Evolutionary conservation across 2,113 vertebrate species (phyloP).

Genomic region (Brachyhypopomus occidentalis): DNA sequence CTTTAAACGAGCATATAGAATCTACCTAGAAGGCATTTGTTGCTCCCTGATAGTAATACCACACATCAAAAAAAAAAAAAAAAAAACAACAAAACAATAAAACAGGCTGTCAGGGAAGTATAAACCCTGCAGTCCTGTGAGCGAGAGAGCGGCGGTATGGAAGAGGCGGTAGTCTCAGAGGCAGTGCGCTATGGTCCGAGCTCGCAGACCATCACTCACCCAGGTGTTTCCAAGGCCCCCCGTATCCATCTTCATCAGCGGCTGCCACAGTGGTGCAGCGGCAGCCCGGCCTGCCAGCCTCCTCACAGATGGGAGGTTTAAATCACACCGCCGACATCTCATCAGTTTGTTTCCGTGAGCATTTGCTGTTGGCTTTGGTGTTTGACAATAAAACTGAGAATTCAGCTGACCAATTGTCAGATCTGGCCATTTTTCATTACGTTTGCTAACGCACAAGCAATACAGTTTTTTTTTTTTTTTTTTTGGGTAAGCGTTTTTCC

Average conservation of each 20-base stretch:
- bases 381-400: too few species aligned
- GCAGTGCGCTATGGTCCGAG: background rate
- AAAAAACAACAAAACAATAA: too few species aligned
- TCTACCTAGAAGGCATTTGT: background rate
- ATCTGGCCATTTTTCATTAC: background rate
- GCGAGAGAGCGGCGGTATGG: background rate
- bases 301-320: background rate
- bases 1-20: too few species aligned
- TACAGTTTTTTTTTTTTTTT: too few species aligned
- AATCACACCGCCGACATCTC: background rate
- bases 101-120: background rate
- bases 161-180: slow-evolving; percentile 14
- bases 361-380: too few species aligned
- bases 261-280: slow-evolving; percentile 2
- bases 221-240: slow-evolving; percentile 17
- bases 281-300: background rate
- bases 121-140: background rate
- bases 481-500: too few species aligned
- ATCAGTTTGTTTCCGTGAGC: too few species aligned
- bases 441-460: background rate
- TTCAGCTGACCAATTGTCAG: background rate
- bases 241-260: slow-evolving; percentile 50
- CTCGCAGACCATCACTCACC: too few species aligned
- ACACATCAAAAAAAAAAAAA: background rate
- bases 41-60: background rate